Evolutionary conservation across 2,888 invertebrate species (phyloP), one percentile per base, ranked within the genome.

Genomic region (Selenia dentaria): DNA sequence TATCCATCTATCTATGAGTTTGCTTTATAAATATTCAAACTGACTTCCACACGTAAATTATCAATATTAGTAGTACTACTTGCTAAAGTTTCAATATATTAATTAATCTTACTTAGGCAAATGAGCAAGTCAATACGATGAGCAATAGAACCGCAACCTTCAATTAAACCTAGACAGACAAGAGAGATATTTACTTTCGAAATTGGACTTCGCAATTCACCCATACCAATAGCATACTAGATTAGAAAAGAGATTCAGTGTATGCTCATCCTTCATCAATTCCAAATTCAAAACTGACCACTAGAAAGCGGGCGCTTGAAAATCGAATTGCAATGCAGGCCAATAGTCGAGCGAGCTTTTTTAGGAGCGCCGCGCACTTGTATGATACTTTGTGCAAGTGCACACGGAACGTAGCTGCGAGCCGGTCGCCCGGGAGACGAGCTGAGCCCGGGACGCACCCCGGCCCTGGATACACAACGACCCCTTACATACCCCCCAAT

Each of bases 361-460:
- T 70, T 69, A 73, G 74, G 67, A 65, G 63, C 72, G 60, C 58
- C 61, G 60, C 65, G 66, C 69, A 76, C 72, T 63, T 64, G 66
- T 62, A 68, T 64, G 62, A 57, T 61, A 67, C 71, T 71, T 47
- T 67, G 74, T 76, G 79, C 79, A 80, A 79, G 73, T 85, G 85
- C 83, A 85, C 63, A 68, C 55, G 59, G 64, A 66, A 61, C 62
- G 34, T 14, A 34, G 39, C 35, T 34, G 35, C 25, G 42, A 34
- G 27, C 54, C 72, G 70, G 83, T 82, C 78, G 79, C 79, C 86
- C 79, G 80, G 84, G 86, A 79, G 76, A 82, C 85, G 73, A 83
- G 84, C 82, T 79, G 57, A 67, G 74, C 79, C 83, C 84, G 79
- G 83, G 82, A 77, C 68, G 69, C 65, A 54, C 64, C 68, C 61